Conservation (phyloP, 2,113 vertebrate genomes). For the Stictonetta naevosa region DNA sequence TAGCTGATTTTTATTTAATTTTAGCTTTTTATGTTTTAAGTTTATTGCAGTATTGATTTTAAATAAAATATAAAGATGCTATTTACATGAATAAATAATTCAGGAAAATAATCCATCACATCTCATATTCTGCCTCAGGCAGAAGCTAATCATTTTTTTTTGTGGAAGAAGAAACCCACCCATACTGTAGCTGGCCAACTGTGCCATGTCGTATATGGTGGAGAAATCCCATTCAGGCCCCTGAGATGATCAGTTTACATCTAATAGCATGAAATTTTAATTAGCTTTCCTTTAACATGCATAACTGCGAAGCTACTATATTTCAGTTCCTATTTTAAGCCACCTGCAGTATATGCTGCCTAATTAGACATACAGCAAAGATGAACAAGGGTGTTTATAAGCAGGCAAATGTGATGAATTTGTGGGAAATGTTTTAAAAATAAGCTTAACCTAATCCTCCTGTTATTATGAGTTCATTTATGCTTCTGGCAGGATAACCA, state of each 20-base stretch:
- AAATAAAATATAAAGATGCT: conserved; percentile 10
- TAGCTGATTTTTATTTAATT: conserved; percentile 24
- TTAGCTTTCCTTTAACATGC: conserved; percentile 45
- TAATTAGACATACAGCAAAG: conserved; percentile 33
- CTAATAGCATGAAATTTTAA: conserved; percentile 46
- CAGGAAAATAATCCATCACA: background rate
- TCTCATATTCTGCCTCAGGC: background rate
- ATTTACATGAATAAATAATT: conserved; percentile 18
- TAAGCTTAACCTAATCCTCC: conserved; percentile 49
- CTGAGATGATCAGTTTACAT: conserved; percentile 45
- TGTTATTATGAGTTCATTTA: conserved; percentile 63
- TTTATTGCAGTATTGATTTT: conserved; percentile 23
- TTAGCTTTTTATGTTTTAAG: background rate
- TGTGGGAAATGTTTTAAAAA: conserved; percentile 58
- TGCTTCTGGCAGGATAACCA: conserved; percentile 54
- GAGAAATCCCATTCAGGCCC: conserved; percentile 25
- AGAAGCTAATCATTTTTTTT: background rate
- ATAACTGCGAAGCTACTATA: conserved; percentile 25
- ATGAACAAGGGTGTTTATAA: conserved; percentile 54
- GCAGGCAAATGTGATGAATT: conserved; percentile 49
- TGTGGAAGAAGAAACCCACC: conserved; percentile 17
- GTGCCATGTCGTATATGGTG: background rate
- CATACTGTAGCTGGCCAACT: background rate
- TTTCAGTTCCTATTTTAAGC: conserved; percentile 52
- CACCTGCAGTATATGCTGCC: conserved; percentile 36